Evolutionary conservation across 1,140 invertebrate genomes (phyloP).

Genomic region (Pachypsylla venusta): DNA sequence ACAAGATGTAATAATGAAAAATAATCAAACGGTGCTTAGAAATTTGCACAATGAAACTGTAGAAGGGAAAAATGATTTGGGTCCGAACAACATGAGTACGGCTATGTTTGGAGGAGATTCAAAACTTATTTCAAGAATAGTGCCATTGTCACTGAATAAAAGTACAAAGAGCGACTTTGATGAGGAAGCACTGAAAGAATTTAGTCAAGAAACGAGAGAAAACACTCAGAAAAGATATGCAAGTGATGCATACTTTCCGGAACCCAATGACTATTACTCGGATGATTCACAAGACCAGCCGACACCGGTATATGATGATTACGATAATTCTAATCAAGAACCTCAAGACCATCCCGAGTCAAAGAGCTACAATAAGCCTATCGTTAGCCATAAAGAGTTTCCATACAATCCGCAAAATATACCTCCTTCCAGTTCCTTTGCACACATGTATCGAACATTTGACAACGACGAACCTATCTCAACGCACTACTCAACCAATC

Average conservation of each 20-base stretch:
- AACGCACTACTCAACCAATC: background rate
- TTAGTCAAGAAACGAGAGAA: background rate
- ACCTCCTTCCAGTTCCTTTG: background rate
- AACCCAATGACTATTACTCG: background rate
- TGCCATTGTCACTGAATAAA: background rate
- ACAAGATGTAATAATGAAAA: too few relatives aligned
- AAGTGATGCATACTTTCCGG: constrained; percentile 1
- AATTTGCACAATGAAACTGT: too few relatives aligned
- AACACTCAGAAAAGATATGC: constrained; percentile 2
- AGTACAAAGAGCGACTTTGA: background rate
- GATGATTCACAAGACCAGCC: background rate
- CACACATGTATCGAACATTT: constrained; percentile 6
- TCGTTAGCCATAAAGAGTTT: background rate
- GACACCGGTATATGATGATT: background rate
- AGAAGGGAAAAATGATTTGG: too few relatives aligned
- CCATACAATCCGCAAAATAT: constrained; percentile 6
- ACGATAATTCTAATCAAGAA: background rate
- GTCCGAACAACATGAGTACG: background rate
- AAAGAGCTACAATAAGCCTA: background rate
- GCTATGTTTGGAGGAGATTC: background rate
- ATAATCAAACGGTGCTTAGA: too few relatives aligned
- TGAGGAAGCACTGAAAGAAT: background rate
- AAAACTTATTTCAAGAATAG: background rate
- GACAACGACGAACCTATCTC: background rate
- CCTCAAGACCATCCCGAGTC: background rate